Evolutionary conservation across 2,113 vertebrate genomes (phyloP), one percentile per base, ranked within the genome.

Genomic region (Dipodomys stephensi): DNA sequence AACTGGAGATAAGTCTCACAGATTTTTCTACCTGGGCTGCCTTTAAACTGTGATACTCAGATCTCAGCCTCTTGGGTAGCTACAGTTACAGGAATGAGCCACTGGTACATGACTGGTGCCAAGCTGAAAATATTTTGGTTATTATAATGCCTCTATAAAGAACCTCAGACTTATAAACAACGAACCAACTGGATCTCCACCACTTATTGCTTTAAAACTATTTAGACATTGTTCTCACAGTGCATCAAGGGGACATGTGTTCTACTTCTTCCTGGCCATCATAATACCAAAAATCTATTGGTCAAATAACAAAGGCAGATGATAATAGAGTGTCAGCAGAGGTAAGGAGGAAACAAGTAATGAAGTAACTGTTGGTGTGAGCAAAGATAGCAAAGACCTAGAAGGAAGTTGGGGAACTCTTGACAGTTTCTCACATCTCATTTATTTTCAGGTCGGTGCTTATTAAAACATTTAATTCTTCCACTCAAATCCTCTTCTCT

Each of bases 171-270:
- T 13, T 20, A 27, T 44, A 62, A 90, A 76, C 19, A 92, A 77
- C 20, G 30, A 62, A 68, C 35, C 10, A 62, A 76, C 16, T 9
- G 35, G 46, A 57, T 13, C 53, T 86, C 35, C 28, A 44, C 49
- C 20, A 78, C 6, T 13, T 60, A 77, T 27, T 86, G 73, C 16
- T 79, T 93, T 92, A 83, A 94, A 73, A n/a, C 16, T 35, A 92
- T 18, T 9, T 1, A 62, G 69, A 27, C 49, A 53, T 35, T 72
- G 2, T 35, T 84, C 39, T 18, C 22, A 84, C 8, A 68, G 65
- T 87, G 12, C 15, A 69, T 13, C 10, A 72, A 28, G 39, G 30
- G 22, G 11, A 76, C 11, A 27, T 73, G 69, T 44, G 6, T 73
- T 93, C 44, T 46, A 22, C 2, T 57, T 19, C 23, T 60, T 77